Evolutionary conservation across 1,140 invertebrate genomes (phyloP).

Genomic region (Bombus difficillimus): DNA sequence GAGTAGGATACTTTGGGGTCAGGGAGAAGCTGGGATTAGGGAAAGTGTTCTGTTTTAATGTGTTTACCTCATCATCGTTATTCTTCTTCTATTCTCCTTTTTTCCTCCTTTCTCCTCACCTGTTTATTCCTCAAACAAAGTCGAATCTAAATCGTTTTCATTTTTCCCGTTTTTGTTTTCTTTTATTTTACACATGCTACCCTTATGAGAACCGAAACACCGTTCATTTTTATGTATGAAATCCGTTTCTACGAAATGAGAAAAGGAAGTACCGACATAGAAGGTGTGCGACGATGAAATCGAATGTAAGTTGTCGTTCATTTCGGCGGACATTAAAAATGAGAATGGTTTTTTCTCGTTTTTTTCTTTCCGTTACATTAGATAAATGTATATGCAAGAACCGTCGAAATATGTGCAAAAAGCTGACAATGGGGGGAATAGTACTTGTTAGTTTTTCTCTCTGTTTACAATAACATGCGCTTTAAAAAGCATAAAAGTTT

Average conservation of each 20-base stretch:
- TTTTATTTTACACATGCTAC: slow-evolving; percentile 29
- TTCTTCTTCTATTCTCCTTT: slow-evolving; percentile 6
- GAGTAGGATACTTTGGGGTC: slow-evolving; percentile 81
- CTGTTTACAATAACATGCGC: slow-evolving; percentile 64
- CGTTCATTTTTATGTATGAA: slow-evolving; percentile 23
- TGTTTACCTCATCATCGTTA: slow-evolving; percentile 45
- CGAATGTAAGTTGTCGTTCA: slow-evolving; percentile 37
- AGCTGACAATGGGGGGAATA: slow-evolving; percentile 63
- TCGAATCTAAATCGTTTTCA: slow-evolving; percentile 47
- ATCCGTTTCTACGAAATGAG: slow-evolving; percentile 61
- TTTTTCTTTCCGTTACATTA: slow-evolving; percentile 58
- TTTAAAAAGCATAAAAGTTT: slow-evolving; percentile 68
- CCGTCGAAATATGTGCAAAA: slow-evolving; percentile 69
- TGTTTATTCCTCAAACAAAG: slow-evolving; percentile 47
- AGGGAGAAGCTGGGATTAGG: slow-evolving; percentile 80
- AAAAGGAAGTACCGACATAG: slow-evolving; percentile 64
- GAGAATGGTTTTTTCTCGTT: slow-evolving; percentile 23
- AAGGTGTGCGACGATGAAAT: slow-evolving; percentile 63
- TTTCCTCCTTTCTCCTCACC: slow-evolving; percentile 10
- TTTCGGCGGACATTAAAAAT: slow-evolving; percentile 22
- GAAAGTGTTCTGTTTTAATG: slow-evolving; percentile 75
- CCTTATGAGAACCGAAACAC: slow-evolving; percentile 37
- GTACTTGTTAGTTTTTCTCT: slow-evolving; percentile 60
- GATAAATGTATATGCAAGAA: slow-evolving; percentile 69
- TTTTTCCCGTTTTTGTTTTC: slow-evolving; percentile 33